These are phyloP conservation scores for Zoroaster sp. DNA, from an alignment of 53 echinoderm and acorn worm genomes.

Conservation along the genomic window DNA sequence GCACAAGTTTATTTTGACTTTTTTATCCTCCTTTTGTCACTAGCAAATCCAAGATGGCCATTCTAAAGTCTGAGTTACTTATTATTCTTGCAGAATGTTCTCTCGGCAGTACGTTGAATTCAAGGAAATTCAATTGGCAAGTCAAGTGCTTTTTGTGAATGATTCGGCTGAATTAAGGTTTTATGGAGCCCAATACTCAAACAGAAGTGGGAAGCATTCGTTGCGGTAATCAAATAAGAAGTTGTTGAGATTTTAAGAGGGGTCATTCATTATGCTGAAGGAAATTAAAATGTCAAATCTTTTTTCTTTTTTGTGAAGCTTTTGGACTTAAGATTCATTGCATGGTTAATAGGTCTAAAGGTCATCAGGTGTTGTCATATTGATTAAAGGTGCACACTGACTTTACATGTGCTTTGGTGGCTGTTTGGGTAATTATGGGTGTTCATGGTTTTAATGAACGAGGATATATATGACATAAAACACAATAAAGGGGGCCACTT, in stretches of 20 bases:
- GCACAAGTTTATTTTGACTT: too few relatives aligned
- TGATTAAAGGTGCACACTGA: too few relatives aligned
- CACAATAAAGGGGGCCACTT: too few relatives aligned
- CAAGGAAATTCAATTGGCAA: conserved; percentile 13
- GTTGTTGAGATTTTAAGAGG: neutral
- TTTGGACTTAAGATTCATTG: neutral
- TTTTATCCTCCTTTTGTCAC: too few relatives aligned
- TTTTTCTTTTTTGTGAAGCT: neutral
- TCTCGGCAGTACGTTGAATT: neutral
- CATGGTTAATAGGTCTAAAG: neutral
- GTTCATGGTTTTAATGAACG: too few relatives aligned
- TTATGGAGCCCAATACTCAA: neutral
- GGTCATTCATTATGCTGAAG: conserved; percentile 8
- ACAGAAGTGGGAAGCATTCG: neutral
- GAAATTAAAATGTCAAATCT: conserved; percentile 16
- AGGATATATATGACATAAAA: too few relatives aligned
- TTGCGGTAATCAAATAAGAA: neutral
- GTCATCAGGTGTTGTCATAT: too few relatives aligned
- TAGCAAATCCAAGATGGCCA: too few relatives aligned
- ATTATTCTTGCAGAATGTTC: neutral
- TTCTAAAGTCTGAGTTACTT: neutral
- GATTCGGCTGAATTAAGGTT: neutral
- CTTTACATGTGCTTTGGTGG: too few relatives aligned
- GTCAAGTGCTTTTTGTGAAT: neutral
- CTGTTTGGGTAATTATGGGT: too few relatives aligned